Percentiles rank a stretch among this genome's conserved stretches.
Conservation (phyloP, 2,113 vertebrate species). For the Argyrosomus japonicus region DNA sequence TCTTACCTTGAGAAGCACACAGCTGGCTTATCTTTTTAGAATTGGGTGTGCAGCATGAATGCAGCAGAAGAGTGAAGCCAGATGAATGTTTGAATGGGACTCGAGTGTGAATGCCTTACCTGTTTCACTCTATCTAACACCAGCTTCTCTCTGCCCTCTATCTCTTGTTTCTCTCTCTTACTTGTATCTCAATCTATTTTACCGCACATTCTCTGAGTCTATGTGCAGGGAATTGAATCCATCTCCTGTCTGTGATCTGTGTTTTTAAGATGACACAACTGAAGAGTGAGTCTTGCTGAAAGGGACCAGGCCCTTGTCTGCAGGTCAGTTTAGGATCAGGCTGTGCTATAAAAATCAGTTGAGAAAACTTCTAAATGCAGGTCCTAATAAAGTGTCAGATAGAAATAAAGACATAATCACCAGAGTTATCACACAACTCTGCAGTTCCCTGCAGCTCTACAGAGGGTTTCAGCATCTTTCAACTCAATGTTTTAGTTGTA, state of each 20-base stretch:
- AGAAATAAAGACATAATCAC: not conserved
- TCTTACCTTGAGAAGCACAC: constrained; percentile 74
- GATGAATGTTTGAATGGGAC: constrained; percentile 69
- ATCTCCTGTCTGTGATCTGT: constrained; percentile 34
- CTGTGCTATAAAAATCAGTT: not conserved
- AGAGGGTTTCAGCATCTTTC: not conserved
- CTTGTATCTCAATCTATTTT: constrained; percentile 44
- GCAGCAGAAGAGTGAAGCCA: constrained; percentile 64
- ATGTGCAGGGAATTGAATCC: constrained; percentile 48
- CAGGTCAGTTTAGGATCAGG: constrained; percentile 12
- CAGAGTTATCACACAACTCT: not conserved
- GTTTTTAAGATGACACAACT: constrained; percentile 45
- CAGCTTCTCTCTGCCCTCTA: constrained; percentile 42
- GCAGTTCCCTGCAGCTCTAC: not conserved
- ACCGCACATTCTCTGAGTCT: constrained; percentile 21
- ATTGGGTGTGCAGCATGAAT: constrained; percentile 76
- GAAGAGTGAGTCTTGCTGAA: constrained; percentile 32
- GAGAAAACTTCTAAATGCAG: not conserved
- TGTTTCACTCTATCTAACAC: constrained; percentile 44
- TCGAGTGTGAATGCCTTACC: constrained; percentile 64
- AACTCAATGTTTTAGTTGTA: not conserved
- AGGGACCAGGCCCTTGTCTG: constrained; percentile 42
- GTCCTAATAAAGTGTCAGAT: not conserved
- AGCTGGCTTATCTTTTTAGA: constrained; percentile 68
- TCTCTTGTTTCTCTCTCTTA: constrained; percentile 32